Conservation (phyloP, 2,888 invertebrate species). For the Microplitis deprimator region DNA sequence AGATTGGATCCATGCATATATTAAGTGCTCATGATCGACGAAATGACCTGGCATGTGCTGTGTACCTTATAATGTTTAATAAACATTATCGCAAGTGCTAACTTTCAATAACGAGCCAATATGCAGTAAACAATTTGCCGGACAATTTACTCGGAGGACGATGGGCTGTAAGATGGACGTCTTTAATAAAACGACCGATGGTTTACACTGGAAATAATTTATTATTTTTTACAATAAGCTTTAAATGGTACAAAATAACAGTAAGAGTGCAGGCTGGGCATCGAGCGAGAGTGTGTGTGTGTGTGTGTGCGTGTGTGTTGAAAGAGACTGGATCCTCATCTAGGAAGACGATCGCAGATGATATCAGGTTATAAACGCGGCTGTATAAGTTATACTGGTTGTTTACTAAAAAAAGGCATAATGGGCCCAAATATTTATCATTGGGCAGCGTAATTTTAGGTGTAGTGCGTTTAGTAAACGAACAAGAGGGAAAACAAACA, state of each 20-base stretch:
- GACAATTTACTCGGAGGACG: background rate
- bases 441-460: constrained; percentile 69
- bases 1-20: constrained; percentile 16
- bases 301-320: too few species aligned
- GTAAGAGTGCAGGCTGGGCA: too few species aligned
- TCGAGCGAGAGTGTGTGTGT: too few species aligned
- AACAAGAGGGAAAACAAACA: constrained; percentile 69
- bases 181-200: background rate
- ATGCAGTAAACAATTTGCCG: constrained; percentile 24
- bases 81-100: constrained; percentile 4
- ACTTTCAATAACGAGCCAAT: constrained; percentile 10
- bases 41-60: background rate
- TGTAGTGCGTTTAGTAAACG: constrained; percentile 66
- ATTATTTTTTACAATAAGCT: too few species aligned
- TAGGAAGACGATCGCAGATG: constrained; percentile 27
- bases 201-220: too few species aligned
- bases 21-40: constrained; percentile 3
- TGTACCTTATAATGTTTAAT: constrained; percentile 10
- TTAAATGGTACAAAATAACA: background rate
- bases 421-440: constrained; percentile 69
- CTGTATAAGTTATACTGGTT: constrained; percentile 33
- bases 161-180: background rate
- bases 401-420: constrained; percentile 51
- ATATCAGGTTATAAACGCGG: constrained; percentile 16
- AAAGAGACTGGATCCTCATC: too few species aligned